A percentile compares a stretch with the other conserved stretches of the same genome.
phyloP scores from a whole-genome alignment of 2,113 vertebrate species.

The Microcebus lehilahytsara region DNA sequence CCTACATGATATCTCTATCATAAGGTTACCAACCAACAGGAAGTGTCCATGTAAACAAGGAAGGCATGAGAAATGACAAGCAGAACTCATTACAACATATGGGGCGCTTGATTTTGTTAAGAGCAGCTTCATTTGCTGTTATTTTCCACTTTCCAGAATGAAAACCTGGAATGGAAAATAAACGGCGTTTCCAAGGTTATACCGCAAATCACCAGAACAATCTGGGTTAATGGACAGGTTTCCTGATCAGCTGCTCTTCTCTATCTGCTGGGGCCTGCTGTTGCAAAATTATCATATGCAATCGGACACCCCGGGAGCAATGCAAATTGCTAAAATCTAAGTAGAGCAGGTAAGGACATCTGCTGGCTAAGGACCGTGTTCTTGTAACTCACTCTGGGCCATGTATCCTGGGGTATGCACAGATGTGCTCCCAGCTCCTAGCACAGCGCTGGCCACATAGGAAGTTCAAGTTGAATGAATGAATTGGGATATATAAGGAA shows the following conservation, averaged over 20 bases:
- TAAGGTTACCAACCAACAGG: background rate
- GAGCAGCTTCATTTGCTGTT: background rate
- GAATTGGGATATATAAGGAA: background rate
- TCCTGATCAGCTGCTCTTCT: slow-evolving; percentile 28
- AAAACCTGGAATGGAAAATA: background rate
- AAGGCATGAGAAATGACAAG: background rate
- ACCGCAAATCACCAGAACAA: background rate
- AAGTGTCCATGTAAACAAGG: background rate
- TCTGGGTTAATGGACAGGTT: slow-evolving; percentile 32
- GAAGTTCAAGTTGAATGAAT: background rate
- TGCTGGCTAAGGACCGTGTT: background rate
- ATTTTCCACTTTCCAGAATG: background rate
- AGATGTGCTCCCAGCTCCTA: background rate
- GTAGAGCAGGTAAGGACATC: background rate
- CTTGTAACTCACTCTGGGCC: background rate
- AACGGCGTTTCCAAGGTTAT: background rate
- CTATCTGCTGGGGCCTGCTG: slow-evolving; percentile 13
- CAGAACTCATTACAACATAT: background rate
- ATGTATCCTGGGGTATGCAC: background rate
- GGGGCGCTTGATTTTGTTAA: background rate
- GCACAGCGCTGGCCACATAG: background rate
- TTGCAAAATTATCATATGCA: background rate
- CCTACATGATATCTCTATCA: rapidly evolving
- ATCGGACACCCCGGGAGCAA: background rate
- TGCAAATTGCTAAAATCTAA: background rate